phyloP scores from a whole-genome alignment of 2,888 invertebrate species.

The Andricus quercusramuli region DNA sequence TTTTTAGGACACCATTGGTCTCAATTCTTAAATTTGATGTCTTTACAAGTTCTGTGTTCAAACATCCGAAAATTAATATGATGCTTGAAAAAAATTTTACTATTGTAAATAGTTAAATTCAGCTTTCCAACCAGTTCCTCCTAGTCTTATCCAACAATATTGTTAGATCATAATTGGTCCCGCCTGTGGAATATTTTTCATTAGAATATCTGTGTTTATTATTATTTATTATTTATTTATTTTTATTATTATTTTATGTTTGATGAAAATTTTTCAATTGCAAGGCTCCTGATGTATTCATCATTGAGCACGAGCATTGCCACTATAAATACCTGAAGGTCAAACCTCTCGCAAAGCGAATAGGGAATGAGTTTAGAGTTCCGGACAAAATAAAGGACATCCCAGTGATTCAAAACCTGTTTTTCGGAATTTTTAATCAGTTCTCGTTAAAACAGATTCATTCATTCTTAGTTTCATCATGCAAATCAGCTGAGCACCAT shows the following conservation, averaged over 20 bases:
- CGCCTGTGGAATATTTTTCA: background rate
- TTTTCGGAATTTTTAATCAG: background rate
- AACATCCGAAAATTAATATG: background rate
- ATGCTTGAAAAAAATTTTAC: background rate
- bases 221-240: too few relatives aligned
- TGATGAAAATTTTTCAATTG: slow-evolving; percentile 13
- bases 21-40: background rate
- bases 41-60: background rate
- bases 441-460: background rate
- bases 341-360: slow-evolving; percentile 22
- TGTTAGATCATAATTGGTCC: background rate
- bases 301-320: slow-evolving; percentile 6
- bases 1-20: background rate
- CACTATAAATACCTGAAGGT: slow-evolving; percentile 39
- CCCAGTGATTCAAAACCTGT: slow-evolving; percentile 12
- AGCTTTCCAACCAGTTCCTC: background rate
- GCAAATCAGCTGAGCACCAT: too few relatives aligned
- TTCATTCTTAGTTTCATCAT: too few relatives aligned
- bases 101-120: background rate
- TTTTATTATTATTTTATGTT: too few relatives aligned
- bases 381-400: slow-evolving; percentile 34
- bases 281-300: background rate
- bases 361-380: slow-evolving; percentile 28
- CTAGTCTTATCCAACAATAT: background rate
- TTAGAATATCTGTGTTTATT: too few relatives aligned